These are phyloP conservation scores for Paracyclopina nana DNA, from an alignment of 1,140 invertebrate genomes.

Conservation along the genomic window DNA sequence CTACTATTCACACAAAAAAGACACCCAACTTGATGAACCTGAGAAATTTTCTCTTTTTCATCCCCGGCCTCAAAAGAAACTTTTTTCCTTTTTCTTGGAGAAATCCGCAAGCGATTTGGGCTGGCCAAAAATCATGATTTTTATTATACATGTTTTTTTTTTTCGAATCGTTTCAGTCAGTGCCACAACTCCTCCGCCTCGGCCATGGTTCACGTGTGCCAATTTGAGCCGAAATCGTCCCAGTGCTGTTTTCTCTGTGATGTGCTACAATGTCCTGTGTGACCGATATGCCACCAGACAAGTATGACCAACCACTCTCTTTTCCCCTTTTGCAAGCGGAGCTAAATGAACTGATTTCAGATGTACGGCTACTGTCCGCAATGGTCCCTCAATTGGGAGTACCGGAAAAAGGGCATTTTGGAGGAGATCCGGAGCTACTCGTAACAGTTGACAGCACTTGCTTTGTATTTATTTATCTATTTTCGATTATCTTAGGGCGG, in stretches of 20 bases:
- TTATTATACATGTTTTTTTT: too few species aligned
- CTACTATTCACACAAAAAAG: too few species aligned
- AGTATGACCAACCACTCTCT: conserved; percentile 43
- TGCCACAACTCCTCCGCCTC: background rate
- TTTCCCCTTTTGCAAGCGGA: conserved; percentile 37
- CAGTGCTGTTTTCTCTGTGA: conserved; percentile 85
- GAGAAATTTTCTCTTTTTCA: too few species aligned
- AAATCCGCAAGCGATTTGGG: too few species aligned
- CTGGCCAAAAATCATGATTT: too few species aligned
- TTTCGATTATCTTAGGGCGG: conserved; percentile 33
- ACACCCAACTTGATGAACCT: too few species aligned
- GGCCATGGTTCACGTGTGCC: conserved; percentile 11
- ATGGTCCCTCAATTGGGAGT: conserved; percentile 88
- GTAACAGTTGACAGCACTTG: background rate
- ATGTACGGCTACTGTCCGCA: conserved; percentile 40
- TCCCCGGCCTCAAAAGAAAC: too few species aligned
- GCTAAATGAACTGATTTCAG: conserved; percentile 19
- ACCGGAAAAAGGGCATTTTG: conserved; percentile 90
- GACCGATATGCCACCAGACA: conserved; percentile 95
- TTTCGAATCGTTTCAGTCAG: conserved; percentile 16
- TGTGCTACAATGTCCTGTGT: conserved; percentile 99
- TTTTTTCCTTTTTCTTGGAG: too few species aligned
- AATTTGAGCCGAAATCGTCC: conserved; percentile 6
- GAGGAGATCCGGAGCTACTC: conserved; percentile 86
- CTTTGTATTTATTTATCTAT: background rate